Evolutionary conservation across 1,140 invertebrate species (phyloP).

Genomic region (Coelopa frigida): DNA sequence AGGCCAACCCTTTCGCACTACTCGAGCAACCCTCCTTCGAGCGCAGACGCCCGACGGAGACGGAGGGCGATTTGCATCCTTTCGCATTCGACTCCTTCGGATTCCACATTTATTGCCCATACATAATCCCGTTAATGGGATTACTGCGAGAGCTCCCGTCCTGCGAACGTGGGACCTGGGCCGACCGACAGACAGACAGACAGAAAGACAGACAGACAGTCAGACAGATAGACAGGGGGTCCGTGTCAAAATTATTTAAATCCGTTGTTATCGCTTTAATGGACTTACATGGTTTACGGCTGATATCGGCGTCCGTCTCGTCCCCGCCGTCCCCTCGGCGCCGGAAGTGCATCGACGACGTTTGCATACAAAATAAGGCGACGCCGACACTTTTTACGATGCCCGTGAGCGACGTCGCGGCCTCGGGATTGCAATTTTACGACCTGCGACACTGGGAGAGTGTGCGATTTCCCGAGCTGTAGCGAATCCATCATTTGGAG

Average conservation of each 20-base stretch:
- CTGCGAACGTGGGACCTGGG: no score
- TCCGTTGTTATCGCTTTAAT: slow-evolving; percentile 15
- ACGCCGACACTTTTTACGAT: no score
- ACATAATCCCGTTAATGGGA: slow-evolving; percentile 16
- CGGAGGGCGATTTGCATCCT: not conserved
- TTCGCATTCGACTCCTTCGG: not conserved
- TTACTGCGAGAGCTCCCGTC: no score
- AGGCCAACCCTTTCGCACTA: not conserved
- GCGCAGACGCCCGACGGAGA: not conserved
- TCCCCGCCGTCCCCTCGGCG: not conserved
- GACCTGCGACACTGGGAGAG: no score
- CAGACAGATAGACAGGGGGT: not conserved
- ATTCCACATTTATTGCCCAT: slow-evolving; percentile 16
- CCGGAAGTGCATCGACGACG: not conserved
- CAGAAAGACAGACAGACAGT: no score
- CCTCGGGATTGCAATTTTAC: no score
- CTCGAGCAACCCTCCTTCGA: not conserved
- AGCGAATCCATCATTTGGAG: no score
- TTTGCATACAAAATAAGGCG: not conserved
- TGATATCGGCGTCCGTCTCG: not conserved
- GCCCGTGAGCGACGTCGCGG: no score
- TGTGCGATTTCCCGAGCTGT: no score
- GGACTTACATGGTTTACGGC: slow-evolving; percentile 13
- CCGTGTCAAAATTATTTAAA: slow-evolving; percentile 5
- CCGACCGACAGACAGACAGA: no score